Evolutionary conservation across 2,888 invertebrate genomes (phyloP).

Genomic region (Drosophila paracracens): DNA sequence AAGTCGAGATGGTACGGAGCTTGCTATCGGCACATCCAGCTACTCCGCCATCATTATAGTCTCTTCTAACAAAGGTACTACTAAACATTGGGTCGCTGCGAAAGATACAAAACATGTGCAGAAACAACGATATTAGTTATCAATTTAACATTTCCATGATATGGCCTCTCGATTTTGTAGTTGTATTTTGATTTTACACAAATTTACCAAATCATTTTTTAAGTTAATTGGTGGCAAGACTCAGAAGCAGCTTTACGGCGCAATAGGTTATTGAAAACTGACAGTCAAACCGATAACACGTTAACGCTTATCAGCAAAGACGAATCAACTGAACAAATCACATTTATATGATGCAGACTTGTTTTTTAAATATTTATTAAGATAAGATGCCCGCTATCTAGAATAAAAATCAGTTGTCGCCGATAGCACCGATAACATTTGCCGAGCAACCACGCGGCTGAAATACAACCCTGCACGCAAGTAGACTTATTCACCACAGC

Average conservation of each 20-base stretch:
- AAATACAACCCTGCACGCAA: constrained; percentile 51
- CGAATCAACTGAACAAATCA: constrained; percentile 36
- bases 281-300: constrained; percentile 24
- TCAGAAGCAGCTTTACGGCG: constrained; percentile 45
- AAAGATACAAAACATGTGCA: constrained; percentile 27
- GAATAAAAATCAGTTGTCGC: constrained; percentile 1
- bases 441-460: constrained; percentile 22
- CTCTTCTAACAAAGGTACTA: constrained; percentile 84
- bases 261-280: constrained; percentile 57
- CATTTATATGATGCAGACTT: constrained; percentile 49
- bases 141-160: not conserved
- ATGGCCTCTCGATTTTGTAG: constrained; percentile 63
- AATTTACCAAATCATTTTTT: constrained; percentile 62
- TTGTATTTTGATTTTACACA: not conserved
- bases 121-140: constrained; percentile 6
- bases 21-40: constrained; percentile 78
- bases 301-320: constrained; percentile 40
- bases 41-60: constrained; percentile 82
- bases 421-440: constrained; percentile 39
- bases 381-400: constrained; percentile 60
- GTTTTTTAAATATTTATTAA: constrained; percentile 40
- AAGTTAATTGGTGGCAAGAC: constrained; percentile 36
- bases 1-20: constrained; percentile 84
- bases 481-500: constrained; percentile 69
- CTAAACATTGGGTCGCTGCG: constrained; percentile 85